Base-by-base conservation (phyloP, 1,140 invertebrate species). In the Drosophila tropicalis region DNA sequence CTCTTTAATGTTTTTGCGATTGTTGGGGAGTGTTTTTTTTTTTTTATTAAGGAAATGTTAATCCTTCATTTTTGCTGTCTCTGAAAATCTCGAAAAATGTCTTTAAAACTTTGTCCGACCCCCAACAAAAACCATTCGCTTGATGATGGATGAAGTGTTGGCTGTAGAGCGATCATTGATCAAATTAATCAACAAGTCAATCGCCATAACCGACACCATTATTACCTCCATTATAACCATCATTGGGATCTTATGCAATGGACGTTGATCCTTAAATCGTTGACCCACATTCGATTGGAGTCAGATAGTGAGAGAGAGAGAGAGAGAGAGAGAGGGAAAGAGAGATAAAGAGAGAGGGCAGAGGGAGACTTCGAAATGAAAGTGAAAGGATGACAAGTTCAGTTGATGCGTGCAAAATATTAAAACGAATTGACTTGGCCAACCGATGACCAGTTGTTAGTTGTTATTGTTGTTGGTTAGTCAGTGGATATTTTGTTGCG, bases 361-460 rank as follows among this genome's bases (percentile, higher is more conserved):
- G 29, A 39, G 40, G 44, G 54, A 71, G 72, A 32, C 15, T 32
- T 22, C 39, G 57, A 62, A 57, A 67, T 58, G 57, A 75, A 75
- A 75, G 72, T 75, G 72, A 75, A 75, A 75, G 72, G 72, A 75
- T 75, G 72, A 62, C 72, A 75, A 41, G 34, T 74, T 74, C 41
- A 73, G 44, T 51, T 51, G 44, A 54, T 19, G 57, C 58, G 60
- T 44, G 41, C 36, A 40, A 39, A 39, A 36, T 12, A 60, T 60
- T 32, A 36, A 36, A 12, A 19, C 25, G 57, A 15, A 39, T 19
- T 17, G 57, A 39, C 57, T 36, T 19, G 17, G 57, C 22, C 34
- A 60, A 13, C 17, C 29, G 29, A 29, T 5, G 29, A 36, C 57
- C 57, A 32, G 57, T 36, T 39, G 57, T 13, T 39, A n/a, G 29